Percentiles rank a stretch among this genome's conserved stretches.
These are phyloP conservation scores for Leptinotarsa peninsularis DNA, from an alignment of 2,888 invertebrate genomes.

Conservation along the genomic window DNA sequence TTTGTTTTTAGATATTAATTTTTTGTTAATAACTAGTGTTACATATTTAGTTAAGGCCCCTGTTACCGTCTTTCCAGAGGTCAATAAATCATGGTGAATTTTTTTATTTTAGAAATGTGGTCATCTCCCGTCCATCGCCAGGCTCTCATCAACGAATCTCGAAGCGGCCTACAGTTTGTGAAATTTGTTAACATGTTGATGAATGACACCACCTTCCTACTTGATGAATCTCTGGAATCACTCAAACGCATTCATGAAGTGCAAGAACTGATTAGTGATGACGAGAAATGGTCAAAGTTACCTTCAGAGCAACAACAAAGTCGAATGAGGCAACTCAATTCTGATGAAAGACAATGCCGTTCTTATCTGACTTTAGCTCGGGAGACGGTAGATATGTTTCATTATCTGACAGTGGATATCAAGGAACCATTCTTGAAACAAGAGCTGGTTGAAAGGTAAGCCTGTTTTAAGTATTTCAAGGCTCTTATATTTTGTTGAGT, in stretches of 20 bases:
- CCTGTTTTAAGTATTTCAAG: neutral
- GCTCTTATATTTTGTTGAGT: too few relatives aligned
- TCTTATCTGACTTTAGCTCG: constrained; percentile 92
- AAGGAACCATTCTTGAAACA: constrained; percentile 94
- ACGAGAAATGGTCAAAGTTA: constrained; percentile 75
- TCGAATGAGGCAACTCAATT: constrained; percentile 81
- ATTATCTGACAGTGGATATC: constrained; percentile 94
- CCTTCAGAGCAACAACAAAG: constrained; percentile 78
- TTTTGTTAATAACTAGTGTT: too few relatives aligned
- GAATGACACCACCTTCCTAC: constrained; percentile 96
- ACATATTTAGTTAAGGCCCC: too few relatives aligned
- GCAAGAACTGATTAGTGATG: constrained; percentile 85
- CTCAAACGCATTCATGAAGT: constrained; percentile 89
- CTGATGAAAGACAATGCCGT: constrained; percentile 88
- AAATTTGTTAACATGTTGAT: constrained; percentile 98
- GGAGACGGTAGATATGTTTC: constrained; percentile 98
- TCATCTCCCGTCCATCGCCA: constrained; percentile 86
- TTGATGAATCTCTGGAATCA: constrained; percentile 95
- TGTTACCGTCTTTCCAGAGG: too few relatives aligned
- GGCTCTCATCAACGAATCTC: constrained; percentile 91
- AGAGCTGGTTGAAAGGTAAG: constrained; percentile 82
- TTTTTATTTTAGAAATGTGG: constrained; percentile 79
- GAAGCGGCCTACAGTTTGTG: constrained; percentile 91
- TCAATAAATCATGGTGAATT: neutral
- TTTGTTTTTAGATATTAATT: too few relatives aligned